Conservation (phyloP, 2,888 invertebrate species). For the Rhogogaster chlorosoma region DNA sequence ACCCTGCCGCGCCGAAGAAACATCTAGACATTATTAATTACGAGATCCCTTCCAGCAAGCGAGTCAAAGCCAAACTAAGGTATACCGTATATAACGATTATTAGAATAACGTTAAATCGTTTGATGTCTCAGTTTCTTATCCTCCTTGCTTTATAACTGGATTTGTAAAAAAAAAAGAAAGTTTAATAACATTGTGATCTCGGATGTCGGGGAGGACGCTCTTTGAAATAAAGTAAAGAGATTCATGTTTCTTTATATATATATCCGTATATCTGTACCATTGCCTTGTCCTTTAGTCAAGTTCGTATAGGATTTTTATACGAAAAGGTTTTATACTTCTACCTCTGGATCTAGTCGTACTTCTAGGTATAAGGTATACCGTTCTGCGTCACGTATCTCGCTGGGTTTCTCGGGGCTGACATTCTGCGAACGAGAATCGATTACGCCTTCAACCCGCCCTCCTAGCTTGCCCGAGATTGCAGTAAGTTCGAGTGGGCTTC, state of each 20-base stretch:
- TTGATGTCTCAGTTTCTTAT: background rate
- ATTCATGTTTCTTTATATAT: background rate
- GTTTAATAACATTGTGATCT: background rate
- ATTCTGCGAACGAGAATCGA: slow-evolving; percentile 39
- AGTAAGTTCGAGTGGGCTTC: slow-evolving; percentile 37
- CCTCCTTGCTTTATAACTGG: background rate
- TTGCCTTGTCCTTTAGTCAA: background rate
- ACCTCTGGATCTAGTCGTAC: background rate
- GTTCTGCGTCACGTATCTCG: slow-evolving; percentile 31
- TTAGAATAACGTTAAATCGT: background rate
- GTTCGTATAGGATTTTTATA: slow-evolving; percentile 11
- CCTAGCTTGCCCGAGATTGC: slow-evolving; percentile 26
- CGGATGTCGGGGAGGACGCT: background rate
- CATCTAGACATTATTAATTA: slow-evolving; percentile 44
- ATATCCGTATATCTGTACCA: background rate
- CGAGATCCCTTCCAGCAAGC: background rate
- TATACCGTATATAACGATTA: slow-evolving; percentile 12
- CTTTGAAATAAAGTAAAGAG: slow-evolving; percentile 4
- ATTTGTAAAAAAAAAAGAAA: background rate
- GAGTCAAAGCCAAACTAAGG: slow-evolving; percentile 1
- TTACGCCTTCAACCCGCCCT: slow-evolving; percentile 24
- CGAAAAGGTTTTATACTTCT: slow-evolving; percentile 27
- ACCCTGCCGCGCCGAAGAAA: slow-evolving; percentile 33
- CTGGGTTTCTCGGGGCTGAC: slow-evolving; percentile 11
- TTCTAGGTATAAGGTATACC: slow-evolving; percentile 6